phyloP scores from a whole-genome alignment of 2,888 invertebrate species.

The Eremobia ochroleuca region DNA sequence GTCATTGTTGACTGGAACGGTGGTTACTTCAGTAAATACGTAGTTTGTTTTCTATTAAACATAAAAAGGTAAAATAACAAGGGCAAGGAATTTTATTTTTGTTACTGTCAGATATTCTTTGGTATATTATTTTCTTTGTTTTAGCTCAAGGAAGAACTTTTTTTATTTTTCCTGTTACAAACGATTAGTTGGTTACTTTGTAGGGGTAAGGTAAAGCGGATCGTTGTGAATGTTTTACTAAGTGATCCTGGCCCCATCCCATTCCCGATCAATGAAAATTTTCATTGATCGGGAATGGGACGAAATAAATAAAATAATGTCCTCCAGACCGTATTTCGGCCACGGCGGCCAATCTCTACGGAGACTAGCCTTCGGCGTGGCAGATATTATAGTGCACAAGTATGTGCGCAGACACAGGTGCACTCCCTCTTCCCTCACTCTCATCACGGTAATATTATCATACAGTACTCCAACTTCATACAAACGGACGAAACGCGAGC shows the following conservation, averaged over 20 bases:
- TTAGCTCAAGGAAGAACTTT: slow-evolving; percentile 10
- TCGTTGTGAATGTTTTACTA: slow-evolving; percentile 18
- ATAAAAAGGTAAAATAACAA: slow-evolving; percentile 53
- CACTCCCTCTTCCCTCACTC: too few relatives aligned
- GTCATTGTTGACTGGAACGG: slow-evolving; percentile 66
- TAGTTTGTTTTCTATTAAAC: slow-evolving; percentile 60
- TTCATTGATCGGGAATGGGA: slow-evolving; percentile 19
- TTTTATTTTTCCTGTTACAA: slow-evolving; percentile 21
- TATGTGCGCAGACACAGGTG: too few relatives aligned
- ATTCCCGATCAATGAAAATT: too few relatives aligned
- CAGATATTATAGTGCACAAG: too few relatives aligned
- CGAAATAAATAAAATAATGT: too few relatives aligned
- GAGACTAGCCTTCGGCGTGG: too few relatives aligned
- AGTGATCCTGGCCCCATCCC: neutral
- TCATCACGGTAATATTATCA: too few relatives aligned
- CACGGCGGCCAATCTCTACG: too few relatives aligned
- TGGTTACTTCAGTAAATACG: slow-evolving; percentile 67
- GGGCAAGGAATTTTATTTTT: slow-evolving; percentile 45
- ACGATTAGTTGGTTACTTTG: slow-evolving; percentile 41
- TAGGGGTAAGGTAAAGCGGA: neutral
- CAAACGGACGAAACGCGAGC: too few relatives aligned
- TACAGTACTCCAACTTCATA: too few relatives aligned
- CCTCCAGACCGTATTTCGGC: too few relatives aligned
- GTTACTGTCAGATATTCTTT: slow-evolving; percentile 30
- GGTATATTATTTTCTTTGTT: slow-evolving; percentile 44